Evolutionary conservation across 1,140 invertebrate genomes (phyloP).

Genomic region (Meloidogyne exigua): DNA sequence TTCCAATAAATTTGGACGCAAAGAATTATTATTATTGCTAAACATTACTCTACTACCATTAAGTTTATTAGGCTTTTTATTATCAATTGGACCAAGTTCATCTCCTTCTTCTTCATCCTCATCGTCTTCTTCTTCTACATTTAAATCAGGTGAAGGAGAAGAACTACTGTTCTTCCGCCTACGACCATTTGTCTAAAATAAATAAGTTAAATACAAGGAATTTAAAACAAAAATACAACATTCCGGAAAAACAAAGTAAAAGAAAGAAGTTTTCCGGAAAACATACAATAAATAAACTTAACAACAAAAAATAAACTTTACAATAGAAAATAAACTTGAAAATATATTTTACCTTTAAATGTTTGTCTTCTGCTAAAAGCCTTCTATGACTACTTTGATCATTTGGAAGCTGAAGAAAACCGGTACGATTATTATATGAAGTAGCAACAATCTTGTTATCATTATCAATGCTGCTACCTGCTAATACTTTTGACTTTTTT

Average conservation of each 20-base stretch:
- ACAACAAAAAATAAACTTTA: too few relatives aligned
- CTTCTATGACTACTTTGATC: background rate
- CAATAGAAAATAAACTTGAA: background rate
- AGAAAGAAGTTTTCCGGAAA: background rate
- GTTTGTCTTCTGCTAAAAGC: background rate
- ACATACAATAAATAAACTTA: background rate
- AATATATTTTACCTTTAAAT: background rate
- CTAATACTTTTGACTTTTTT: background rate
- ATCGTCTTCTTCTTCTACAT: background rate
- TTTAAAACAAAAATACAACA: too few relatives aligned
- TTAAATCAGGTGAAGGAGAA: background rate
- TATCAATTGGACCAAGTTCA: background rate
- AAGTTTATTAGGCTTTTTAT: too few relatives aligned
- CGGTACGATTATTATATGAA: background rate
- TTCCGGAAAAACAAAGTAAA: background rate
- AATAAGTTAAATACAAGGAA: background rate
- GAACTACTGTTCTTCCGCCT: background rate
- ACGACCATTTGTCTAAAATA: background rate
- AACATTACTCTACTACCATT: slow-evolving; percentile 3
- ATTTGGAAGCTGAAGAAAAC: background rate
- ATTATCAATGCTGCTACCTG: background rate
- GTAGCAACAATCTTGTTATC: background rate
- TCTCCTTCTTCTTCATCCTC: background rate
- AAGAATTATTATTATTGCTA: slow-evolving; percentile 2
- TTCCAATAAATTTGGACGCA: slow-evolving; percentile 10